Base-by-base conservation (phyloP, 1,140 invertebrate genomes). In the Drosophila orosa region DNA sequence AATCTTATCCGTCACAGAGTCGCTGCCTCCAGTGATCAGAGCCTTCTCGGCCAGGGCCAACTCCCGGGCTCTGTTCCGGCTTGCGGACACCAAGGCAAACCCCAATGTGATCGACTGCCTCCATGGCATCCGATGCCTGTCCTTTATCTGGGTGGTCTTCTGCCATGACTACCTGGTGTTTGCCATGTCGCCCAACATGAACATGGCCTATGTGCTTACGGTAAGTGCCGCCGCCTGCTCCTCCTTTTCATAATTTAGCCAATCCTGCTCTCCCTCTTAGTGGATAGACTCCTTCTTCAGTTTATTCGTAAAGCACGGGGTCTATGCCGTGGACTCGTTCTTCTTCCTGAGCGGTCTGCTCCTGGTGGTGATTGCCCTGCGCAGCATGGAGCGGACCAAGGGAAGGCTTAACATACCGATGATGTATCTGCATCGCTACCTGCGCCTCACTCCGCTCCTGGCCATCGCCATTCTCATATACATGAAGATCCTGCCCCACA, bases 241-340 rank as follows among this genome's bases (percentile, higher is more conserved):
- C 17, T 5, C 13, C 12, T 1, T 3, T 19, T 2, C 5, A 15
- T 3, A 13, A 0, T 7, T 3, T 3, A 31, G 27, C 13, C 24
- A n/a, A 54, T 1, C 13, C 31, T 10, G 5, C n/a, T 40, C 24
- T 13, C 5, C 2, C 3, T n/a, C 17, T 2, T 45, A 86, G 80
- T 92, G 35, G 93, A 69, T 93, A 22, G 62, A 93, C 22, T 92
- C 54, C 22, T 17, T 44, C 3, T 95, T 7, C 62, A 93, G 93
- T 3, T 93, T 94, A 72, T 92, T 94, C 7, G 71, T 93, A 0
- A 54, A 94, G 5, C 93, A 93, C 73, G 94, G 93, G 0, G 92
- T 94, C 0, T 97, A 97, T 91, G 96, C 97, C 57, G 97, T 98
- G 1, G 97, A 98, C 84, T 97, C 97, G 0, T 98, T 98, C 92